These are phyloP conservation scores for Lithobius niger DNA, from an alignment of 1,140 invertebrate species.

Conservation along the genomic window DNA sequence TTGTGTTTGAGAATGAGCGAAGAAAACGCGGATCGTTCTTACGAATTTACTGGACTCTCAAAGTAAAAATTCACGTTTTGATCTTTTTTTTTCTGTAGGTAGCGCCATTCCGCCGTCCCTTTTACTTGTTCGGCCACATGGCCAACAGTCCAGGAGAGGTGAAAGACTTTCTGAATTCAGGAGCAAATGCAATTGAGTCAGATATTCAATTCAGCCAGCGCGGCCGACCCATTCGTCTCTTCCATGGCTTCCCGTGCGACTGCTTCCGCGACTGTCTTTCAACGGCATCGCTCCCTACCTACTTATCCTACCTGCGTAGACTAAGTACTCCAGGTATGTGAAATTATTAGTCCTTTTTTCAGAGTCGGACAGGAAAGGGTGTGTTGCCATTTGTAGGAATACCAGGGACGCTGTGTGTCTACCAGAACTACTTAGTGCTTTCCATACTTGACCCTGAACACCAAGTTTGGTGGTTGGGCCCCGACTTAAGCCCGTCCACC, in stretches of 20 bases:
- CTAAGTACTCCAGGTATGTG: neutral
- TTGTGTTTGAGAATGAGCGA: too few species aligned
- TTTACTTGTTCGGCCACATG: constrained; percentile 17
- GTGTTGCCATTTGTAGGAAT: too few species aligned
- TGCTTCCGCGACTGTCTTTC: constrained; percentile 10
- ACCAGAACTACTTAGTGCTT: too few species aligned
- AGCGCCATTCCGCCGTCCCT: constrained; percentile 12
- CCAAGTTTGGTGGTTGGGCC: too few species aligned
- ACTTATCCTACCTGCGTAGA: neutral
- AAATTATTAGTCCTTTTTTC: too few species aligned
- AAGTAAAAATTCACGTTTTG: constrained; percentile 4
- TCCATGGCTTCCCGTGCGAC: constrained; percentile 16
- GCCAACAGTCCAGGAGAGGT: constrained; percentile 11
- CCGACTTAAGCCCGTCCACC: too few species aligned
- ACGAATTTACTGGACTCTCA: too few species aligned
- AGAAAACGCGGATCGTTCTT: too few species aligned
- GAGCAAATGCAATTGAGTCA: constrained; percentile 14
- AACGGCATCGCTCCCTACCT: neutral
- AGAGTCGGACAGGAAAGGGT: too few species aligned
- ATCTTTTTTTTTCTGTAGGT: neutral
- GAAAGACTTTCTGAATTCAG: constrained; percentile 6
- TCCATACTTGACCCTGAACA: too few species aligned
- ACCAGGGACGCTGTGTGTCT: too few species aligned
- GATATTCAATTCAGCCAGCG: constrained; percentile 11
- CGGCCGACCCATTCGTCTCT: constrained; percentile 9